Conservation (phyloP, 64 coral and sea anemone genomes). For the Porites lutea region DNA sequence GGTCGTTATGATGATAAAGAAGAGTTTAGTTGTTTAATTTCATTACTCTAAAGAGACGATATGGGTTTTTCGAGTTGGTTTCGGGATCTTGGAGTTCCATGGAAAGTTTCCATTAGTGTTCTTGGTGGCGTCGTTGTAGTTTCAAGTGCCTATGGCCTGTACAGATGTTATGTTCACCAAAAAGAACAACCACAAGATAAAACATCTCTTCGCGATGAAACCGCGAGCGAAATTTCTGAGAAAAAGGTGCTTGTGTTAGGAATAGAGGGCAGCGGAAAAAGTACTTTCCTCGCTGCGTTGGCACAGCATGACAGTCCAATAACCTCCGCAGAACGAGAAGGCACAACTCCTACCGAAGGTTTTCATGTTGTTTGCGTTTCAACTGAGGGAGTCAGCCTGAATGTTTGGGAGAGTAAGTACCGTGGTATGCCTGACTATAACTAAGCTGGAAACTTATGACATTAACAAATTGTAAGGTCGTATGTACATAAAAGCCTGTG, state of each 20-base stretch:
- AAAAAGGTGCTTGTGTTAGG: constrained; percentile 89
- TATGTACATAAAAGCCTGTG: too few species aligned
- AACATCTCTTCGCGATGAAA: constrained; percentile 11
- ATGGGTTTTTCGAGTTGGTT: constrained; percentile 79
- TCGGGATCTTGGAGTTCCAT: constrained; percentile 60
- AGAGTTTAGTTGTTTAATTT: too few species aligned
- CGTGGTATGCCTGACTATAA: too few species aligned
- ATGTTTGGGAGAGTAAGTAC: constrained; percentile 96
- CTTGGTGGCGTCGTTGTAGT: constrained; percentile 30
- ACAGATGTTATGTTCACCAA: constrained; percentile 28
- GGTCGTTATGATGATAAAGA: too few species aligned
- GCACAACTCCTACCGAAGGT: constrained; percentile 82
- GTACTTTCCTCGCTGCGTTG: constrained; percentile 85
- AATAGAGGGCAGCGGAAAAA: constrained; percentile 85
- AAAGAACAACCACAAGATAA: neutral
- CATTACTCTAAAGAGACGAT: neutral
- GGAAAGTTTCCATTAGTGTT: constrained; percentile 68
- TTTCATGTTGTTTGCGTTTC: constrained; percentile 93
- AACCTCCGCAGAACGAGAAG: constrained; percentile 33
- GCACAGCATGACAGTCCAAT: constrained; percentile 68
- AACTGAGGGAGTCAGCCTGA: constrained; percentile 82
- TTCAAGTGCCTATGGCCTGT: constrained; percentile 66
- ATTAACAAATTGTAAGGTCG: too few species aligned
- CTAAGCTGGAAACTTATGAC: neutral
- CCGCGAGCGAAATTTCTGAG: constrained; percentile 26